Evolutionary conservation across 2,797 vertebrate genomes (phyloP), one percentile per base, ranked within the genome.

Genomic region (Danio tinwini): DNA sequence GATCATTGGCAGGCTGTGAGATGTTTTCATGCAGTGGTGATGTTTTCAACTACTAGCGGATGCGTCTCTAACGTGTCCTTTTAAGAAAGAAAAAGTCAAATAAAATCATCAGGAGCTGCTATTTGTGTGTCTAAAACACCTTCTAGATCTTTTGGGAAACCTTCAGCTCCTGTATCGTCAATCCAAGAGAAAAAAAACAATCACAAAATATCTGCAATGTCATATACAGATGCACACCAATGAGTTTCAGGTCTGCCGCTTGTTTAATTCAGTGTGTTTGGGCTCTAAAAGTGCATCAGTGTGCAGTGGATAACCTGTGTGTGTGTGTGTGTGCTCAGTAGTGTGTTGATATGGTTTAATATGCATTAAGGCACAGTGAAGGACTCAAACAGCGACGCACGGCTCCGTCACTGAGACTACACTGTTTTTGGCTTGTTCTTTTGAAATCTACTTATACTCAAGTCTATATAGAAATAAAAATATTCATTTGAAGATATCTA

Each of bases 1-100:
- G 95, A 95, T 96, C 94, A 96, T 92, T 94, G 94, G 93, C 95
- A 96, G 94, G 93, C 94, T 92, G 93, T 92, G 89, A 93, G 90
- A 86, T 92, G 91, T 93, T 91, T 88, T 94, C 96, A 96, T 96
- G 96, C 96, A 95, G 91, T 89, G 92, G 87, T 87, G 93, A 93
- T 86, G 90, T 1, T 29, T 29, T 29, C 29, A 91, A 89, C 90
- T 76, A 87, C 86, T 87, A 87, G 91, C 84, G 81, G 59, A 81
- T 76, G 71, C 81, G 74, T 73, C 9, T 42, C 71, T 71, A 73
- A 45, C 39, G n/a, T 13, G 37, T 21, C 55, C 65, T 39, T 29
- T 3, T 3, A 29, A 29, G 29, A 29, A 1, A 29, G 29, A 29
- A 29, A 29, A 29, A 29, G 29, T 29, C 29, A 29, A 29, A 29